Evolutionary conservation across 2,113 vertebrate species (phyloP), one percentile per base, ranked within the genome.

Genomic region (Oncorhynchus kisutch): DNA sequence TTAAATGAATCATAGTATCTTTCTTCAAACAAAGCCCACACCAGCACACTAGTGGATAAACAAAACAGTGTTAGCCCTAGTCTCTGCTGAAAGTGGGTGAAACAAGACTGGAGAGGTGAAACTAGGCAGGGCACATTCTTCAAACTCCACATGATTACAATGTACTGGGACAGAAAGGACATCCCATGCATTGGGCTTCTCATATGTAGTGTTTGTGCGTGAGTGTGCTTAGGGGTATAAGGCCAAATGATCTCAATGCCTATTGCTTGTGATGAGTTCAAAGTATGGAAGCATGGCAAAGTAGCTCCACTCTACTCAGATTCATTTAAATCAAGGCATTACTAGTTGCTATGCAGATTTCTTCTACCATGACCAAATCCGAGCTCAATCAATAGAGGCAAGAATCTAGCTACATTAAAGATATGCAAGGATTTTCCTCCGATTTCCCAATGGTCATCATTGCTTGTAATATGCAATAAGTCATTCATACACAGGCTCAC

Each of bases 121-220:
- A 91, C 91, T 67, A 81, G 91, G 83, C 7, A 69, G 77, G 86
- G 74, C 67, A 51, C 91, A 93, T 92, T 91, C 82, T 71, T 85
- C 7, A 49, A 62, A 62, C 76, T 77, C 60, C 29, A 79, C 81
- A 83, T 86, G 67, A 74, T 78, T 84, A 14, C 80, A 54, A 1
- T 18, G 1, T n/a, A 73, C 57, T 45, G 54, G 24, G 13, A 64
- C 14, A 65, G 13, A 67, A 49, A 25, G 22, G 39, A 31, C n/a
- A 62, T n/a, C 59, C 59, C n/a, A 62, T 6, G 2, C n/a, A 24
- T 8, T 22, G 16, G 59, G 24, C n/a, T 62, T 11, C 59, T 22
- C 59, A 62, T 54, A 54, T 16, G 18, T 18, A 5, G 7, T 62
- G 20, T 24, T n/a, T 4, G 59, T 62, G 59, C 2, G 7, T 22